Conservation (phyloP, 1,140 invertebrate species). For the Aphidius gifuensis region DNA sequence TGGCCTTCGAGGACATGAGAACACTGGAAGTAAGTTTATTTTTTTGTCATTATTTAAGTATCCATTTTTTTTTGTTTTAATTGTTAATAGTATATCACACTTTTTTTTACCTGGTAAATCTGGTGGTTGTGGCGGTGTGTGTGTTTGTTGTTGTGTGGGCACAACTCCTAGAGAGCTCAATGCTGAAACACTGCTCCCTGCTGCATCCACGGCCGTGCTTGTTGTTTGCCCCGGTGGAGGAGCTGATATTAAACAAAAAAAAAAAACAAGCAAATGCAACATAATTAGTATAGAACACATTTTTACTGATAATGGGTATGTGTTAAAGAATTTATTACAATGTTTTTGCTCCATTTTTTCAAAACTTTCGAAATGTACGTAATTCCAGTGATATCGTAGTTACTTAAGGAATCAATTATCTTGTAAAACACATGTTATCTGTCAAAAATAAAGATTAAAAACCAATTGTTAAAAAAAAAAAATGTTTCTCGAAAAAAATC, state of each 20-base stretch:
- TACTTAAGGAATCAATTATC: too few relatives aligned
- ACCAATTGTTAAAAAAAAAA: too few relatives aligned
- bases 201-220: constrained; percentile 50
- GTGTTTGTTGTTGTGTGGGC: constrained; percentile 55
- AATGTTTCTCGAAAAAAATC: too few relatives aligned
- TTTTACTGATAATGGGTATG: too few relatives aligned
- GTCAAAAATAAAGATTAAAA: too few relatives aligned
- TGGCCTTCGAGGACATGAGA: constrained; percentile 80
- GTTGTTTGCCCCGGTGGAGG: constrained; percentile 53
- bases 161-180: constrained; percentile 49
- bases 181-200: constrained; percentile 49
- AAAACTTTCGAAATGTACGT: constrained; percentile 5
- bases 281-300: too few relatives aligned
- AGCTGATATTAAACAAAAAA: constrained; percentile 34
- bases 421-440: too few relatives aligned
- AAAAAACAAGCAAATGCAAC: constrained; percentile 1
- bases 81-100: background rate
- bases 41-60: background rate
- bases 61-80: constrained; percentile 3
- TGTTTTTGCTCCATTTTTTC: background rate
- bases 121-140: constrained; percentile 56
- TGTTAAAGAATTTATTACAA: too few relatives aligned
- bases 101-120: constrained; percentile 50
- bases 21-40: constrained; percentile 57
- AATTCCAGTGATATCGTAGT: too few relatives aligned